These are phyloP conservation scores for Chamaetylas fuelleborni DNA, from an alignment of 2,113 vertebrate genomes.

Conservation along the genomic window DNA sequence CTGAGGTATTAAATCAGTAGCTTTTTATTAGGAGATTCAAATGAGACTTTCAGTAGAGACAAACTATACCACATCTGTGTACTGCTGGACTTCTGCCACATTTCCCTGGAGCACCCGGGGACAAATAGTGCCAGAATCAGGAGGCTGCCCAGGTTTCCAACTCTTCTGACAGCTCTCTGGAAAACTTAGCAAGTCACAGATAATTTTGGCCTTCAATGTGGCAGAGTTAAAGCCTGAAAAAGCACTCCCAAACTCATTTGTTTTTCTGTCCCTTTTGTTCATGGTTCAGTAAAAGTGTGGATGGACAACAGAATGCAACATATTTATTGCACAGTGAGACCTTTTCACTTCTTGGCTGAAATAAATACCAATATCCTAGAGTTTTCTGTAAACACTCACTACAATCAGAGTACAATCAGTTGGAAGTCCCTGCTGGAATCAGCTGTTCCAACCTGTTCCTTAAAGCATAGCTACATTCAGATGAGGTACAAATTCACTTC, in stretches of 20 bases:
- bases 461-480: neutral
- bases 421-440: neutral
- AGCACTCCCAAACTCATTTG: neutral
- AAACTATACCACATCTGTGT: slow-evolving; percentile 4
- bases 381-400: neutral
- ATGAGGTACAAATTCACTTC: neutral
- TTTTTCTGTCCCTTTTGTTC: neutral
- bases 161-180: neutral
- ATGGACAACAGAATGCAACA: neutral
- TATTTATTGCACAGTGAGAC: neutral
- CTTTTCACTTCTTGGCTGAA: neutral
- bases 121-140: neutral
- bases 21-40: neutral
- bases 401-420: neutral
- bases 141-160: neutral
- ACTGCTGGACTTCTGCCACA: neutral
- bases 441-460: neutral
- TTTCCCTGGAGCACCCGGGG: neutral
- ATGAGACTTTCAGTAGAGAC: neutral
- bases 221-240: neutral
- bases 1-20: slow-evolving; percentile 21
- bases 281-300: neutral
- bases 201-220: neutral
- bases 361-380: neutral
- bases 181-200: neutral